Base-by-base conservation (phyloP, 2,797 vertebrate species). In the Sebastes matsubarae region DNA sequence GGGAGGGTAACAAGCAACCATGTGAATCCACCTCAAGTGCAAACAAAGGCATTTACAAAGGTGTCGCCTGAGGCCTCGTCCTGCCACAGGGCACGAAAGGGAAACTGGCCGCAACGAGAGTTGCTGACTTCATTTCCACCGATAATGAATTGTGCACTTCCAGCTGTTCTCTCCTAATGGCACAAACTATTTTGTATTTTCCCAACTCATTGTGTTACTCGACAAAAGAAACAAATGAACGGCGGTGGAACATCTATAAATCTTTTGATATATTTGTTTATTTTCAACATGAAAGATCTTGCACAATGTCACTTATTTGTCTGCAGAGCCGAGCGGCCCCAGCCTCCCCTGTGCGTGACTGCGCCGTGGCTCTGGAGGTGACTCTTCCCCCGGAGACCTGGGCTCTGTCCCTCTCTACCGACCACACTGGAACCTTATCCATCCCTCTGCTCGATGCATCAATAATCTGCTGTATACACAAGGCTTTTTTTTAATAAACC, bases 381-480 rank as follows among this genome's bases (percentile, higher is more conserved):
- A 89, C 84, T 74, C 76, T 76, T 60, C 65, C 82, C 88, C 87
- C 5, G 20, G 82, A 90, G 89, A 91, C 73, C 79, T 63, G 80
- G 38, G 75, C 78, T 85, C 38, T 24, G 75, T 84, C 81, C 87
- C 73, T 88, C 80, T 67, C 65, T 76, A 87, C 83, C 18, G 42
- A 83, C 84, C 77, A 68, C 59, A 25, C 73, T 93, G 90, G 88
- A 94, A 94, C 90, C 81, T 87, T 87, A 94, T 93, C 92, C 92
- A 92, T 84, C 81, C 87, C 81, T 88, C 81, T 84, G 89, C 88
- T 90, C 84, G 5, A 89, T 80, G 90, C 90, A 93, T 91, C 92
- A 94, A 94, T 91, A 93, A 92, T 87, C 90, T 55, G 85, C 87
- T 94, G 91, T 94, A 87, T 94, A 94, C 87, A 93, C 94, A 94